These are phyloP conservation scores for Noctua janthe DNA, from an alignment of 2,888 invertebrate genomes.

Conservation along the genomic window DNA sequence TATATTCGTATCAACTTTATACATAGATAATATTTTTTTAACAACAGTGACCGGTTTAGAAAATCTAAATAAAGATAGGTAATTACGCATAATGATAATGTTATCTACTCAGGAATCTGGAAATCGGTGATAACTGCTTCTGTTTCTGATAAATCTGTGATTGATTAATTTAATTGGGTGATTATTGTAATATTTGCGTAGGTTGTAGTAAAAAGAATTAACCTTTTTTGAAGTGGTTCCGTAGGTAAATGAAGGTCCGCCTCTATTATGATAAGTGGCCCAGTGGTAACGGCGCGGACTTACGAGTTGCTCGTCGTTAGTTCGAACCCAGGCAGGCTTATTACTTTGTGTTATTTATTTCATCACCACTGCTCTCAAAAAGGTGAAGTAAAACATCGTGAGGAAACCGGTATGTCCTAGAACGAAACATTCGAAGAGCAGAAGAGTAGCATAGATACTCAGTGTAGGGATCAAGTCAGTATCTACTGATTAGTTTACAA, in stretches of 20 bases:
- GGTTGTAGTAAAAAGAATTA: neutral
- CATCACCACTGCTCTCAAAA: neutral
- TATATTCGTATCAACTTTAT: neutral
- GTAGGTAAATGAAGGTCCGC: neutral
- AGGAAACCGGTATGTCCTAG: neutral
- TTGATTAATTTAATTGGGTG: constrained; percentile 16
- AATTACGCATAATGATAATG: neutral
- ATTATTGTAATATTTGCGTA: constrained; percentile 8
- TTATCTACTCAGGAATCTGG: constrained; percentile 30
- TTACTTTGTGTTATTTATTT: neutral
- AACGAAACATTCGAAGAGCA: neutral
- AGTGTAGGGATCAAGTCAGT: neutral
- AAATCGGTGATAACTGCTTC: constrained; percentile 17
- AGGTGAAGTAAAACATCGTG: neutral
- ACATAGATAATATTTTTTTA: neutral
- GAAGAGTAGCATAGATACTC: neutral
- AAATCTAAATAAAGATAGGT: neutral
- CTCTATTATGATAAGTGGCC: neutral
- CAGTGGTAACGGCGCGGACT: neutral
- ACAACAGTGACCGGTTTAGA: constrained; percentile 10
- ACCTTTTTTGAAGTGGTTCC: neutral
- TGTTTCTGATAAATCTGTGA: constrained; percentile 12
- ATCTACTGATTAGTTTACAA: constrained; percentile 1
- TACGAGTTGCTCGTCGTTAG: neutral
- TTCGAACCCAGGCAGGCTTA: neutral